These are phyloP conservation scores for Drosophila formosana DNA, from an alignment of 2,888 invertebrate species.

Conservation along the genomic window DNA sequence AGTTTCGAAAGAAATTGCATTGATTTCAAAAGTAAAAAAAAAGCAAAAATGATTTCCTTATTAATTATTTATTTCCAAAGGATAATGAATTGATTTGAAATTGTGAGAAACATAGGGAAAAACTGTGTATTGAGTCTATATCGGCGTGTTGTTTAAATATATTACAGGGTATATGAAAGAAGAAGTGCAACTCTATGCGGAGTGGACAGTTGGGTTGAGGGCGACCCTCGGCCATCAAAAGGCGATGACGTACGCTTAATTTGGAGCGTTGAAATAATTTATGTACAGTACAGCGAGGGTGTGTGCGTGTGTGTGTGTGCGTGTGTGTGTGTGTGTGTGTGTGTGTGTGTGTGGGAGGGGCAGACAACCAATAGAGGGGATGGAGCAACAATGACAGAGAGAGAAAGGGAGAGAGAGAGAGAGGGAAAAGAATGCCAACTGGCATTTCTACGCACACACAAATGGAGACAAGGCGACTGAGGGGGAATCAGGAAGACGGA, in stretches of 20 bases:
- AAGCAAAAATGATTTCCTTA: no score
- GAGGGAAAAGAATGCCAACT: constrained; percentile 36
- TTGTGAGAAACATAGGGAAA: no score
- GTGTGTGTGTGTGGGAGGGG: constrained; percentile 7
- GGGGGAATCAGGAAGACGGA: neutral
- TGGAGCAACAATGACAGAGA: constrained; percentile 2
- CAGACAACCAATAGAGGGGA: constrained; percentile 18
- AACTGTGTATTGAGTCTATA: no score
- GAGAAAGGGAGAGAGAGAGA: constrained; percentile 9
- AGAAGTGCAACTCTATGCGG: constrained; percentile 28
- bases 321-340: constrained; percentile 1
- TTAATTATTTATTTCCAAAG: no score
- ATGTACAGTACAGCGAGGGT: constrained; percentile 46
- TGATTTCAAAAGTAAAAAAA: no score
- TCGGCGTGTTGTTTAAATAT: no score
- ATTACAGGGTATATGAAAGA: constrained; percentile 34
- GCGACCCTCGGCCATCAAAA: constrained; percentile 64
- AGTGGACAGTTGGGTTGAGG: constrained; percentile 21
- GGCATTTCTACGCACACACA: constrained; percentile 48
- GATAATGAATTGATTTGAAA: neutral
- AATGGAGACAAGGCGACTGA: no score
- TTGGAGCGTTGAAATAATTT: constrained; percentile 78
- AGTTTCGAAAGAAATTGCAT: no score
- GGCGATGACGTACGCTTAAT: constrained; percentile 83
- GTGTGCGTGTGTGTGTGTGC: neutral